Percentiles rank a stretch among this genome's conserved stretches.
Evolutionary conservation across 64 coral and sea anemone genomes (phyloP).

Genomic region (Stichodactyla helianthus): DNA sequence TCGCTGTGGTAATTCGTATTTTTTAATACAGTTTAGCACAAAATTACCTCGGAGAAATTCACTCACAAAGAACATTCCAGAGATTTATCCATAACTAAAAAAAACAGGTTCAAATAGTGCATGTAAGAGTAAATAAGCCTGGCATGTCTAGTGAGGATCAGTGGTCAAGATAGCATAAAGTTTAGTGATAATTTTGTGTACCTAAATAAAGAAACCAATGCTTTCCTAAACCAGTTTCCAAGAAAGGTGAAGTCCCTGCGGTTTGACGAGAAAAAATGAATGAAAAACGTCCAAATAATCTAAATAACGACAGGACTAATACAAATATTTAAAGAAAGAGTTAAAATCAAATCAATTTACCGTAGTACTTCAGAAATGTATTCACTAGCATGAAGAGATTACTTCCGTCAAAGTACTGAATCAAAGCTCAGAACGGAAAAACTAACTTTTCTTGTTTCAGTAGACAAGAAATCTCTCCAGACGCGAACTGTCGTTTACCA

Average conservation of each 20-base stretch:
- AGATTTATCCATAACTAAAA: not conserved
- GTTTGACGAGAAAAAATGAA: conserved; percentile 10
- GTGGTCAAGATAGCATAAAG: too few species aligned
- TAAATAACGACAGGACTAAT: not conserved
- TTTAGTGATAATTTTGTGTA: not conserved
- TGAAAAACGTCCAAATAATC: not conserved
- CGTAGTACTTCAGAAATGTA: conserved; percentile 84
- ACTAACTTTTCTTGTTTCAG: not conserved
- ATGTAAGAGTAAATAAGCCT: not conserved
- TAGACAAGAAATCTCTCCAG: not conserved
- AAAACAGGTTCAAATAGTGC: not conserved
- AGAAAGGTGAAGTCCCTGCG: conserved; percentile 54
- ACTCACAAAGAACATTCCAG: conserved; percentile 1
- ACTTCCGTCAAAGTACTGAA: not conserved
- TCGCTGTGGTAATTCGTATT: not conserved
- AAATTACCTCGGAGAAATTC: conserved; percentile 10
- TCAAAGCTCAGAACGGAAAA: not conserved
- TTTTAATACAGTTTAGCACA: not conserved
- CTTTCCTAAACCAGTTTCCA: conserved; percentile 64
- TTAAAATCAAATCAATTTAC: conserved; percentile 26
- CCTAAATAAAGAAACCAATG: conserved; percentile 95
- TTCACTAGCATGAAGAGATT: conserved; percentile 29
- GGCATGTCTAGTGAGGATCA: too few species aligned
- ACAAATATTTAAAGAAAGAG: not conserved
- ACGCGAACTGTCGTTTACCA: not conserved